Evolutionary conservation across 2,113 vertebrate species (phyloP).

Genomic region (Oncorhynchus clarkii): DNA sequence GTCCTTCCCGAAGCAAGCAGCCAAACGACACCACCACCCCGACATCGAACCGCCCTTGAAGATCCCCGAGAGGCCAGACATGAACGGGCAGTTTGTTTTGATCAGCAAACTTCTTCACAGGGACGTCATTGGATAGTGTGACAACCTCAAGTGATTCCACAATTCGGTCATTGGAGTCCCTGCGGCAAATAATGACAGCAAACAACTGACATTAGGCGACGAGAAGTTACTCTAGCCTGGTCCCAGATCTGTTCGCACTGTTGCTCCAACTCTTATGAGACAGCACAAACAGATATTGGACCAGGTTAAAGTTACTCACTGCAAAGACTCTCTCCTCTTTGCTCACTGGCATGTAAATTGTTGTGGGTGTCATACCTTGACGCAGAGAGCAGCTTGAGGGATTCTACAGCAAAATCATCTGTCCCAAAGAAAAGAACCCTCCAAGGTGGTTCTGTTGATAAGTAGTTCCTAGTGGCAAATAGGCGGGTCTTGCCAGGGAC

Average conservation of each 20-base stretch:
- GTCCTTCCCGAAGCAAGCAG: slow-evolving; percentile 80
- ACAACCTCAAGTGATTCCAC: slow-evolving; percentile 88
- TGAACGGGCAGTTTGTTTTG: slow-evolving; percentile 76
- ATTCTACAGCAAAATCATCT: slow-evolving; percentile 81
- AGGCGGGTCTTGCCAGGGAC: background rate
- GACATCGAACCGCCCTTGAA: slow-evolving; percentile 79
- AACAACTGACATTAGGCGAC: background rate
- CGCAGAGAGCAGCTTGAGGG: slow-evolving; percentile 73
- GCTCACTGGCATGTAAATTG: background rate
- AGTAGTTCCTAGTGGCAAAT: background rate
- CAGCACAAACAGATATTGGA: background rate
- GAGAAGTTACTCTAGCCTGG: background rate
- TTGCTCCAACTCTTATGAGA: no score
- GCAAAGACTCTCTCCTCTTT: no score
- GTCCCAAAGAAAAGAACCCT: slow-evolving; percentile 89
- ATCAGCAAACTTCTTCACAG: slow-evolving; percentile 79
- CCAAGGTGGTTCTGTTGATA: slow-evolving; percentile 75
- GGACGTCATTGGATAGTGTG: slow-evolving; percentile 73
- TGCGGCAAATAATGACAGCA: slow-evolving; percentile 32
- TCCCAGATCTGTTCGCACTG: background rate
- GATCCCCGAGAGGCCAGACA: slow-evolving; percentile 79
- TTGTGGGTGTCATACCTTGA: slow-evolving; percentile 72
- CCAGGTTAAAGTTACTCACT: background rate
- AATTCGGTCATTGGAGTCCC: slow-evolving; percentile 48
- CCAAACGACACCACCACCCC: slow-evolving; percentile 95